Percentiles rank a stretch among this genome's conserved stretches.
Evolutionary conservation across 2,888 invertebrate species (phyloP).

Genomic region (Sphaeridia pumilis): DNA sequence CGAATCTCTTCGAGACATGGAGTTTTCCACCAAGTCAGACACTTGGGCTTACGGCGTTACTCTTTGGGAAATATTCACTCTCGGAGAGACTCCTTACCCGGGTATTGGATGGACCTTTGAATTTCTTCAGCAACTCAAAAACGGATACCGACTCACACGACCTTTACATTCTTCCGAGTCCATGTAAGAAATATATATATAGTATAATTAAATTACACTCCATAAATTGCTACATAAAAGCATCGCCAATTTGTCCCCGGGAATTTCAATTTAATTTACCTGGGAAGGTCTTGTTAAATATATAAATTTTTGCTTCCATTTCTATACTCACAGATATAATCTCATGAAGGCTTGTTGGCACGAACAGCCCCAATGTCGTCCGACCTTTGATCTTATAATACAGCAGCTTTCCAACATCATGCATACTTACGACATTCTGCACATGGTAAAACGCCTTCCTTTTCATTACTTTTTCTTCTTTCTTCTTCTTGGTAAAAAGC

Average conservation of each 20-base stretch:
- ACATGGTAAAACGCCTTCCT: too few relatives aligned
- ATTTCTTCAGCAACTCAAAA: neutral
- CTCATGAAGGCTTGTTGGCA: neutral
- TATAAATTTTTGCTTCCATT: too few relatives aligned
- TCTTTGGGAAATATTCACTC: neutral
- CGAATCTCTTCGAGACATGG: too few relatives aligned
- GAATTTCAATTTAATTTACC: neutral
- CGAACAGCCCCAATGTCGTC: neutral
- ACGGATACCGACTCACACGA: neutral
- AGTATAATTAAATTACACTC: neutral
- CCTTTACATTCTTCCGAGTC: neutral
- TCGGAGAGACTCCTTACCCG: neutral
- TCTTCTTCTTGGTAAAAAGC: too few relatives aligned
- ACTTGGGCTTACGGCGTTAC: constrained; percentile 9
- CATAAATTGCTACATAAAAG: too few relatives aligned
- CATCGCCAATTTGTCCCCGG: neutral
- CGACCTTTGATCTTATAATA: too few relatives aligned
- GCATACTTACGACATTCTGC: too few relatives aligned
- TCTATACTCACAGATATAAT: neutral
- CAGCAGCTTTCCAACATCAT: too few relatives aligned
- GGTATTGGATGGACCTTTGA: neutral
- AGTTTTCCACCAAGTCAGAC: constrained; percentile 2
- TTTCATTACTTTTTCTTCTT: too few relatives aligned
- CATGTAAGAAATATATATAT: neutral
- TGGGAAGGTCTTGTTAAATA: too few relatives aligned